These are phyloP conservation scores for Eospalax fontanierii DNA, from an alignment of 2,797 vertebrate species.

Conservation along the genomic window DNA sequence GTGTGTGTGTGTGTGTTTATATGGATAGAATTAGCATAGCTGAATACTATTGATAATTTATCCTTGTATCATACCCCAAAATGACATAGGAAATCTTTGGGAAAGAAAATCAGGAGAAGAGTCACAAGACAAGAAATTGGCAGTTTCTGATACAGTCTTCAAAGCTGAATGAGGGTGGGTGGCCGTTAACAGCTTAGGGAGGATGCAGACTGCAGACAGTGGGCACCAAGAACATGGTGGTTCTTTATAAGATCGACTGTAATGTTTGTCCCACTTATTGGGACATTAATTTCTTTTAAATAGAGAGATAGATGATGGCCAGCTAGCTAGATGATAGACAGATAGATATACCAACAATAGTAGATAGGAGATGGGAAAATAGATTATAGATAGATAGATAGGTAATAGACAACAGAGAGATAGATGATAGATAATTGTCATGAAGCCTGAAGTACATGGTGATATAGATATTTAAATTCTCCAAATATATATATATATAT, in stretches of 20 bases:
- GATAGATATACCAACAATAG: no score
- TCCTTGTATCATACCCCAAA: background rate
- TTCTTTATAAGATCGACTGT: background rate
- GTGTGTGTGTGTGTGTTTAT: no score
- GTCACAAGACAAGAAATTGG: background rate
- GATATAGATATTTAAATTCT: constrained; percentile 37
- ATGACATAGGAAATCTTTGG: background rate
- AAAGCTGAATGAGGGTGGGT: background rate
- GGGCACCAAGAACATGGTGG: background rate
- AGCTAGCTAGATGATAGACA: no score
- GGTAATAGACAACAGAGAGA: no score
- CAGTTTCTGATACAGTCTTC: background rate
- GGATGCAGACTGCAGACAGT: background rate
- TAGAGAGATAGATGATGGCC: no score
- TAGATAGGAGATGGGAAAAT: no score
- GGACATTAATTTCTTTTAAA: background rate
- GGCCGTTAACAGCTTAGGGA: background rate
- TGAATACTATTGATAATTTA: constrained; percentile 6
- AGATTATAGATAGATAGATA: no score
- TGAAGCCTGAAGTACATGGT: background rate
- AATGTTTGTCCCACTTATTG: background rate
- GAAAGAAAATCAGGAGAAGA: background rate
- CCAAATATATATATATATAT: no score
- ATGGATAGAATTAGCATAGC: background rate
- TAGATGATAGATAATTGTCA: no score